These are phyloP conservation scores for Psittacula cyanocephala DNA, from an alignment of 2,113 vertebrate species.

Conservation along the genomic window DNA sequence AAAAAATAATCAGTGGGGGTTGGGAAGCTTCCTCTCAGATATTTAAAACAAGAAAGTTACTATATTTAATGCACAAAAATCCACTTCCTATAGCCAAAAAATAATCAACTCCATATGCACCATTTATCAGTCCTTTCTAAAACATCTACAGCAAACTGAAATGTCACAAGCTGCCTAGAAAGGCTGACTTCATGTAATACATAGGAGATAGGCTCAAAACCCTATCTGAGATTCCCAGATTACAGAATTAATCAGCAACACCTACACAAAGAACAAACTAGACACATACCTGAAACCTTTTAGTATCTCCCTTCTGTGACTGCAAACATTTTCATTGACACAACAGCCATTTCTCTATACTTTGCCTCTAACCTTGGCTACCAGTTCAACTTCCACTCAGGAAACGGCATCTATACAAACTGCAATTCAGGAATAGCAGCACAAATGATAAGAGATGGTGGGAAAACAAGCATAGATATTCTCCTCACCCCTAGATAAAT, in stretches of 20 bases:
- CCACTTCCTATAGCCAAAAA: constrained; percentile 21
- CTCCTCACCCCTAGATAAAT: background rate
- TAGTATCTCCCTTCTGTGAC: background rate
- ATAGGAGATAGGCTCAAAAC: background rate
- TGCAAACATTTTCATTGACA: background rate
- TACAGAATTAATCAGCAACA: background rate
- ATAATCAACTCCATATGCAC: background rate
- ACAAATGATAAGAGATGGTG: background rate
- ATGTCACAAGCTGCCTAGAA: background rate
- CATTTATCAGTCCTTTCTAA: background rate
- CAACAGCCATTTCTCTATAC: background rate
- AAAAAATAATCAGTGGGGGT: background rate
- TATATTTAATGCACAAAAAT: constrained; percentile 42
- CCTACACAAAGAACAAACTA: background rate
- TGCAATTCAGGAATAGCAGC: background rate
- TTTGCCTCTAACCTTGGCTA: background rate
- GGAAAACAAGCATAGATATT: background rate
- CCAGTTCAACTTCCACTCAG: background rate
- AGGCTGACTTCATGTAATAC: background rate
- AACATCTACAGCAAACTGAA: background rate
- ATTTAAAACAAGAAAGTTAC: constrained; percentile 11
- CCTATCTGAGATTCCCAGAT: background rate
- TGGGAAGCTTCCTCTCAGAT: background rate
- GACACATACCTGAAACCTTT: background rate
- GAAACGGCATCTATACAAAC: background rate